A percentile compares a stretch with the other conserved stretches of the same genome.
Evolutionary conservation across 2,888 invertebrate species (phyloP).

Genomic region (Callyntrura sp.): DNA sequence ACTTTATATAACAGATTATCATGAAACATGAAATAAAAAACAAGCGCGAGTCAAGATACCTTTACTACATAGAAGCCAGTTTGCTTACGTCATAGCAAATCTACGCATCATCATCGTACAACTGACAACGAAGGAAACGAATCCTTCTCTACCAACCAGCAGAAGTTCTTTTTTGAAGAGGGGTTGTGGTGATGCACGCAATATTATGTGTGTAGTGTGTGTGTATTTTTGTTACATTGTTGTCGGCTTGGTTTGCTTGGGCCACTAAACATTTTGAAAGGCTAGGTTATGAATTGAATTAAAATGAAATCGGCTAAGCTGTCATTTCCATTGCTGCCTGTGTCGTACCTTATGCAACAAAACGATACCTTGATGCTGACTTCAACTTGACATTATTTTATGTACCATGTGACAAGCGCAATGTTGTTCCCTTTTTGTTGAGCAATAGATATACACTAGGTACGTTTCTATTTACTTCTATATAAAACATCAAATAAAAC

Average conservation of each 20-base stretch:
- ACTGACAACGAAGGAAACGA: slow-evolving; percentile 2
- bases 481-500: slow-evolving; percentile 42
- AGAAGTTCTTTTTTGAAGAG: slow-evolving; percentile 19
- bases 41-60: slow-evolving; percentile 5
- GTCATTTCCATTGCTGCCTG: neutral
- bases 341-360: neutral
- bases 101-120: neutral
- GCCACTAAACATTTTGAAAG: slow-evolving; percentile 64
- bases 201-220: neutral
- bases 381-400: slow-evolving; percentile 60
- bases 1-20: neutral
- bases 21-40: neutral
- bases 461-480: slow-evolving; percentile 3
- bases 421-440: slow-evolving; percentile 27
- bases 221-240: slow-evolving; percentile 19
- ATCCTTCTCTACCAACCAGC: neutral
- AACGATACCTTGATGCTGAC: slow-evolving; percentile 53
- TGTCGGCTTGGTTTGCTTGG: slow-evolving; percentile 48
- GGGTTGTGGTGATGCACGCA: slow-evolving; percentile 25
- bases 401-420: slow-evolving; percentile 53
- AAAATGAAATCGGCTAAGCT: slow-evolving; percentile 58
- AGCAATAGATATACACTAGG: neutral
- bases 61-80: neutral
- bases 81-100: slow-evolving; percentile 11
- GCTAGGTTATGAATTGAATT: slow-evolving; percentile 68